Conservation (phyloP, 1,140 invertebrate species). For the Prorops nasuta region DNA sequence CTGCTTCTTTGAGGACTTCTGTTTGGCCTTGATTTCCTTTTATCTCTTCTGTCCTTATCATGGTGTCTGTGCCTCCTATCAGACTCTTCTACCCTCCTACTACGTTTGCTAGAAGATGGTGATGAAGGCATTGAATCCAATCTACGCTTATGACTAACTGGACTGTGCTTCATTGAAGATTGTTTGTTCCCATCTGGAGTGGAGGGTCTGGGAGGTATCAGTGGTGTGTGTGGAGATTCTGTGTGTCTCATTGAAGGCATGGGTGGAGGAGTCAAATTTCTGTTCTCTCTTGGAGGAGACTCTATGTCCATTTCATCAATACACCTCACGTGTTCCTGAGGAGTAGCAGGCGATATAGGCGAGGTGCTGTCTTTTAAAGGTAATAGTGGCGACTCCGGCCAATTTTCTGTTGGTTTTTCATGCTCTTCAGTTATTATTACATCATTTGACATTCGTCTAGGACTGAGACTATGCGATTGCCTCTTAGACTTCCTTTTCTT, state of each 20-base stretch:
- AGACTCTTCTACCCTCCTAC: conserved; percentile 45
- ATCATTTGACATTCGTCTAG: conserved; percentile 33
- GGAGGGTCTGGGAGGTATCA: conserved; percentile 55
- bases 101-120: conserved; percentile 43
- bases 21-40: conserved; percentile 43
- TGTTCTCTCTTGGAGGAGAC: conserved; percentile 40
- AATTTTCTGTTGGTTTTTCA: conserved; percentile 32
- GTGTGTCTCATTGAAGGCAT: conserved; percentile 41
- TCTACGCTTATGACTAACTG: conserved; percentile 34
- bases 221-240: conserved; percentile 60
- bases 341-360: conserved; percentile 64
- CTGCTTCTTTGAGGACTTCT: conserved; percentile 41
- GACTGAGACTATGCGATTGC: conserved; percentile 65
- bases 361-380: conserved; percentile 53
- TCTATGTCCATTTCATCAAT: conserved; percentile 50
- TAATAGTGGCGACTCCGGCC: conserved; percentile 45
- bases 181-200: conserved; percentile 40
- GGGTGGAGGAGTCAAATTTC: conserved; percentile 44
- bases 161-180: conserved; percentile 29
- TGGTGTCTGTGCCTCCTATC: conserved; percentile 53
- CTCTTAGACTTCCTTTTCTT: conserved; percentile 69
- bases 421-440: conserved; percentile 23
- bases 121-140: conserved; percentile 32
- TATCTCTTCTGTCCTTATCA: conserved; percentile 49
- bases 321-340: conserved; percentile 40